Evolutionary conservation across 2,888 invertebrate genomes (phyloP).

Genomic region (Euclidia mi): DNA sequence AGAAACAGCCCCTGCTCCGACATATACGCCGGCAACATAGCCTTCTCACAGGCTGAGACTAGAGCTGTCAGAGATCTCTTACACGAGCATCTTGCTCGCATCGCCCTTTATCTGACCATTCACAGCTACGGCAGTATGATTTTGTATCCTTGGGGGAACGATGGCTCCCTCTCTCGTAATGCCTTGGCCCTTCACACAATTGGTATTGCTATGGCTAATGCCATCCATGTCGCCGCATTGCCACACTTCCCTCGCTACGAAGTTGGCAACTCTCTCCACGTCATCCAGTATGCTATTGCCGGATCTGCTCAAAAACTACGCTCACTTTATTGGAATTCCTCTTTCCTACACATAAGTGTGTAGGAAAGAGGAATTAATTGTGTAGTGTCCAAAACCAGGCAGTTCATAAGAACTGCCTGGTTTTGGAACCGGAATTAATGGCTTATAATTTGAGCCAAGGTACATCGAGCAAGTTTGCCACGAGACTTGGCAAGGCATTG

Average conservation of each 20-base stretch:
- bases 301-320: slow-evolving; percentile 93
- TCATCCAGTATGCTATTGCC: slow-evolving; percentile 87
- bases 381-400: too few relatives aligned
- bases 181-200: slow-evolving; percentile 81
- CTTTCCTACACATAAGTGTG: slow-evolving; percentile 91
- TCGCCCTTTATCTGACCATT: slow-evolving; percentile 92
- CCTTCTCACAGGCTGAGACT: slow-evolving; percentile 93
- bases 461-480: slow-evolving; percentile 88
- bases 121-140: slow-evolving; percentile 94
- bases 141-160: slow-evolving; percentile 92
- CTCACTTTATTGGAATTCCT: slow-evolving; percentile 88
- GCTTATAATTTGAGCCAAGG: slow-evolving; percentile 89
- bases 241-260: slow-evolving; percentile 80
- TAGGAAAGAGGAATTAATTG: too few relatives aligned
- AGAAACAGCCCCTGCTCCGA: slow-evolving; percentile 89
- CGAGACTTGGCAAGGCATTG: slow-evolving; percentile 91
- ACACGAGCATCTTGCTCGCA: slow-evolving; percentile 78
- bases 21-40: slow-evolving; percentile 89
- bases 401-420: slow-evolving; percentile 92
- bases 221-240: slow-evolving; percentile 72
- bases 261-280: slow-evolving; percentile 87
- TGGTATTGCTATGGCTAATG: slow-evolving; percentile 77
- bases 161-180: slow-evolving; percentile 84
- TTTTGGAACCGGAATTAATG: slow-evolving; percentile 74
- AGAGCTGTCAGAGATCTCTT: slow-evolving; percentile 90